phyloP scores from a whole-genome alignment of 1,140 invertebrate genomes.

The Cyclina sinensis region DNA sequence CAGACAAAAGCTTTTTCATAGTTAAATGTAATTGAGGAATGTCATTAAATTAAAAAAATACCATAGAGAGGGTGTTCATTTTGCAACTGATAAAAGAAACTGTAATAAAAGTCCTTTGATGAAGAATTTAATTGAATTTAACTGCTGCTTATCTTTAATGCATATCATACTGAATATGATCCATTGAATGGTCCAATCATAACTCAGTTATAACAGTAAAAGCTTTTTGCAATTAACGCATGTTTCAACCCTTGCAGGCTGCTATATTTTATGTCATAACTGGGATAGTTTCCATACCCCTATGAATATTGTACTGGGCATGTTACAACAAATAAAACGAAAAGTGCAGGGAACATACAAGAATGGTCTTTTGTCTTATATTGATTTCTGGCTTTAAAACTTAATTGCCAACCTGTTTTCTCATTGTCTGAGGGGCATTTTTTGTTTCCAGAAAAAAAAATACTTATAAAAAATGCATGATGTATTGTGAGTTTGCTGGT shows the following conservation, averaged over 20 bases:
- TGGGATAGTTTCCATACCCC: not conserved
- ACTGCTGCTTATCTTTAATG: not conserved
- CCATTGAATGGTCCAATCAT: not conserved
- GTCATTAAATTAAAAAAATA: not conserved
- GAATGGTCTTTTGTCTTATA: not conserved
- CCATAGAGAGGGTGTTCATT: not conserved
- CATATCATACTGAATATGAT: slow-evolving; percentile 1
- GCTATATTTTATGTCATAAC: not conserved
- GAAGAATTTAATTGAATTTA: slow-evolving; percentile 1
- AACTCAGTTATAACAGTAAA: not conserved
- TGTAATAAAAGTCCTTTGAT: not conserved
- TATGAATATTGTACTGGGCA: too few species aligned
- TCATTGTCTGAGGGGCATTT: not conserved
- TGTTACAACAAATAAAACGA: too few species aligned
- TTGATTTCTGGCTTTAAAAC: not conserved
- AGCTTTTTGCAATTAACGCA: slow-evolving; percentile 8
- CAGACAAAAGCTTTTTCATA: too few species aligned
- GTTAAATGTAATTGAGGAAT: too few species aligned
- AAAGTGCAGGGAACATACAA: not conserved
- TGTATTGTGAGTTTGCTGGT: not conserved
- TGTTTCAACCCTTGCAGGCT: not conserved
- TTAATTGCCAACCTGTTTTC: not conserved
- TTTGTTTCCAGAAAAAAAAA: not conserved
- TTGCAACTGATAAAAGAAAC: not conserved
- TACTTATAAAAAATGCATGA: slow-evolving; percentile 16